Conservation (phyloP, 2,888 invertebrate genomes). For the Agrochola circellaris region DNA sequence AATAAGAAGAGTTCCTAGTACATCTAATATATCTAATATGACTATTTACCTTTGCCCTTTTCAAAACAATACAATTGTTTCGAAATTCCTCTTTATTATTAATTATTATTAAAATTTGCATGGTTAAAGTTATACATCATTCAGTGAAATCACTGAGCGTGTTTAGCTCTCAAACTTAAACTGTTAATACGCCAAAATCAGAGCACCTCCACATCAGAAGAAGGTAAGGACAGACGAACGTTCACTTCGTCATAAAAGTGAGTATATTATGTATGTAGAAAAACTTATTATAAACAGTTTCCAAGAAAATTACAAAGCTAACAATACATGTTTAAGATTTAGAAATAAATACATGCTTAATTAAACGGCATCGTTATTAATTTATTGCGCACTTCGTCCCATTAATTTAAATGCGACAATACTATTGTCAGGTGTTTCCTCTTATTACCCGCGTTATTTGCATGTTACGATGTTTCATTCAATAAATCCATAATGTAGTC, state of each 20-base stretch:
- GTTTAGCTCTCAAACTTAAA: slow-evolving; percentile 37
- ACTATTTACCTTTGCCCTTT: slow-evolving; percentile 6
- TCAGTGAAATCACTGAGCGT: slow-evolving; percentile 30
- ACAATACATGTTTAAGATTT: slow-evolving; percentile 31
- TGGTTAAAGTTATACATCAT: slow-evolving; percentile 32
- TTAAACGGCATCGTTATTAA: slow-evolving; percentile 32
- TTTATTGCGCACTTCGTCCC: slow-evolving; percentile 47
- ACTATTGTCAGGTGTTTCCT: slow-evolving; percentile 60
- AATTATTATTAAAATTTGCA: slow-evolving; percentile 23
- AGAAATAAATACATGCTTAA: slow-evolving; percentile 42
- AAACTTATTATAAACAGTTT: slow-evolving; percentile 8
- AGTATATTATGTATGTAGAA: not conserved
- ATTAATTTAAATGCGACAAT: slow-evolving; percentile 58
- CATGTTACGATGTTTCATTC: slow-evolving; percentile 63
- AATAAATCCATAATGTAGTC: slow-evolving; percentile 49
- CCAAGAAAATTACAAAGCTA: slow-evolving; percentile 26
- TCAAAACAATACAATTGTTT: slow-evolving; percentile 34
- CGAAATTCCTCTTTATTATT: slow-evolving; percentile 32
- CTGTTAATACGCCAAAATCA: slow-evolving; percentile 35
- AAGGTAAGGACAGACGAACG: slow-evolving; percentile 26
- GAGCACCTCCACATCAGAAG: slow-evolving; percentile 23
- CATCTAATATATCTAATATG: not conserved
- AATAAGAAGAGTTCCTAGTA: not conserved
- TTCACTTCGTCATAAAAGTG: slow-evolving; percentile 2
- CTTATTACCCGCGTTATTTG: slow-evolving; percentile 53